phyloP scores from a whole-genome alignment of 1,140 invertebrate genomes.

The Drosophila ogumai region DNA sequence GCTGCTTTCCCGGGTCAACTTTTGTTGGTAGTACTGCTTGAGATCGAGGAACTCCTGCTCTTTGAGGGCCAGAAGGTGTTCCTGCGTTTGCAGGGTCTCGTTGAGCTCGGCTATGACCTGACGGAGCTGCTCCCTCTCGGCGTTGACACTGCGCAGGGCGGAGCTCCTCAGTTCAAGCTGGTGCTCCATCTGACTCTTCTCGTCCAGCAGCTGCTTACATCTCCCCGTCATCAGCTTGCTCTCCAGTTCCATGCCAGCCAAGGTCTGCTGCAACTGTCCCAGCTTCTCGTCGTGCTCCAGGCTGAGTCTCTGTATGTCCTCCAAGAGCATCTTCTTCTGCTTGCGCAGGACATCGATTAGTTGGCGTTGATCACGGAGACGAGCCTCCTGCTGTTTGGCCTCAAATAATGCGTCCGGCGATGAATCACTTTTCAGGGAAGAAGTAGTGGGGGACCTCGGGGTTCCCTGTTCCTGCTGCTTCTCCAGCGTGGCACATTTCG shows the following conservation, averaged over 20 bases:
- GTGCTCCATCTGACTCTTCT: constrained; percentile 55
- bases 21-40: constrained; percentile 68
- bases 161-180: constrained; percentile 52
- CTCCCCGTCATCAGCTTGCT: constrained; percentile 74
- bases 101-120: constrained; percentile 63
- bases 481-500: constrained; percentile 61
- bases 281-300: constrained; percentile 70
- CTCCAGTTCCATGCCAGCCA: constrained; percentile 70
- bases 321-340: constrained; percentile 69
- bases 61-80: constrained; percentile 58
- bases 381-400: constrained; percentile 64
- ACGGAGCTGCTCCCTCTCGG: constrained; percentile 64
- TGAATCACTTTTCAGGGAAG: background rate
- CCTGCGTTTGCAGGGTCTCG: constrained; percentile 64
- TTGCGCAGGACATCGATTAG: constrained; percentile 74
- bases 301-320: constrained; percentile 66
- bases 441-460: background rate
- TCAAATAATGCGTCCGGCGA: constrained; percentile 46
- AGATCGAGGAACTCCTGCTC: constrained; percentile 71
- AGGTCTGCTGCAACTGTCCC: constrained; percentile 54
- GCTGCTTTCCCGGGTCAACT: constrained; percentile 58
- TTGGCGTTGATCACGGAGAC: constrained; percentile 64
- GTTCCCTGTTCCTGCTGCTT: constrained; percentile 26
- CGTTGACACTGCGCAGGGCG: constrained; percentile 40
- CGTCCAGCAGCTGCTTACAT: constrained; percentile 65